These are phyloP conservation scores for Gambelia wislizenii DNA, from an alignment of 2,797 vertebrate species.

Conservation along the genomic window DNA sequence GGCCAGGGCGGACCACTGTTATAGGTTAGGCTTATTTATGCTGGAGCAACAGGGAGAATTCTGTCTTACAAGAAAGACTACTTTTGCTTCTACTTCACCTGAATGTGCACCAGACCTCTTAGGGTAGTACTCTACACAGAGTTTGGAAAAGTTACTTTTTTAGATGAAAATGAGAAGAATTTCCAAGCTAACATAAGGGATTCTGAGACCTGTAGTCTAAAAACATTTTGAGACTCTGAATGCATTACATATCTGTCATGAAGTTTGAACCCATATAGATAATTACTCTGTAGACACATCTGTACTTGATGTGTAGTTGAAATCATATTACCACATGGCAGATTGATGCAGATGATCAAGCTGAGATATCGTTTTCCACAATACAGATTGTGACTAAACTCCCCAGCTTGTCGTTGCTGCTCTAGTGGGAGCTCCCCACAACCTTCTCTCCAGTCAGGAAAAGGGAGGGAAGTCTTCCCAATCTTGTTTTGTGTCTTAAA, in stretches of 20 bases:
- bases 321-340: neutral
- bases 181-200: too few relatives aligned
- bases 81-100: neutral
- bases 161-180: too few relatives aligned
- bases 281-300: too few relatives aligned
- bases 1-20: too few relatives aligned
- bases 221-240: neutral
- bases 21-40: neutral
- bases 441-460: neutral
- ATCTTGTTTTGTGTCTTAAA: neutral
- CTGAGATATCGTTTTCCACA: neutral
- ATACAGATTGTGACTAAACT: neutral
- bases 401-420: neutral
- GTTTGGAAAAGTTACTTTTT: too few relatives aligned
- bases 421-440: neutral
- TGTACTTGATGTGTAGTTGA: neutral
- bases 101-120: neutral
- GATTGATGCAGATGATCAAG: neutral
- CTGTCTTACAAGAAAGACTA: neutral
- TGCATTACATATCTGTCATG: neutral
- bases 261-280: neutral
- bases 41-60: neutral
- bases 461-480: neutral
- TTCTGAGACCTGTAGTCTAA: too few relatives aligned
- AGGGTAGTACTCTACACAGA: too few relatives aligned